Evolutionary conservation across 2,888 invertebrate species (phyloP), one percentile per base, ranked within the genome.

Genomic region (Ceratothoa steindachneri): DNA sequence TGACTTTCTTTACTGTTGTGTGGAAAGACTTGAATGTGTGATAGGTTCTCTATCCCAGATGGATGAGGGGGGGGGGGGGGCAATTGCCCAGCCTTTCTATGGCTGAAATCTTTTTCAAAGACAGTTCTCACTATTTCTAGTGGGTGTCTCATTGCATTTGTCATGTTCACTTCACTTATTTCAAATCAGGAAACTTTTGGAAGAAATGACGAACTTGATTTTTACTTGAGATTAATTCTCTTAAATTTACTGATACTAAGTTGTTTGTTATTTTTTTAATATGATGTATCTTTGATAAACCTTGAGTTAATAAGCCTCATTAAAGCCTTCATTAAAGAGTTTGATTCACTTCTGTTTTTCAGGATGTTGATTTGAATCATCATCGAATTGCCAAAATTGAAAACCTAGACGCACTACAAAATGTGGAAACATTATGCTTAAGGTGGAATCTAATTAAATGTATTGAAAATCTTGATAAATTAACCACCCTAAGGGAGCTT

Each of bases 381-480:
- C 90, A 92, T 67, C 88, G 93, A 80, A 90, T 97, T 79, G 90
- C 89, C 1, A 92, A 91, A 83, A 88, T 97, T 80, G 91, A 93
- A 82, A 92, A 94, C 83, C 87, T 96, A 76, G 93, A 95, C 82
- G 89, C 89, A 0, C 85, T 96, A 30, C 87, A 86, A 29, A 52
- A 68, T 80, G 88, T 94, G 55, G 90, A 95, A 86, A 89, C 89
- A 77, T 85, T 99, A 30, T 95, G 90, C 82, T 86, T 98, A 71
- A 88, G 97, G 55, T 97, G 97, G 92, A 99, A 99, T 85, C 87
- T 97, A 9, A 93, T 99, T 19, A 96, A 92, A 83, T 92, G 91
- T 84, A 97, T 99, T 81, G 96, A 97, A 84, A 95, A 96, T 82
- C 84, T 98, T 28, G 84, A 88, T 67, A 89, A 89, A 0, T 85